Evolutionary conservation across 2,113 vertebrate genomes (phyloP).

Genomic region (Chloebia gouldiae): DNA sequence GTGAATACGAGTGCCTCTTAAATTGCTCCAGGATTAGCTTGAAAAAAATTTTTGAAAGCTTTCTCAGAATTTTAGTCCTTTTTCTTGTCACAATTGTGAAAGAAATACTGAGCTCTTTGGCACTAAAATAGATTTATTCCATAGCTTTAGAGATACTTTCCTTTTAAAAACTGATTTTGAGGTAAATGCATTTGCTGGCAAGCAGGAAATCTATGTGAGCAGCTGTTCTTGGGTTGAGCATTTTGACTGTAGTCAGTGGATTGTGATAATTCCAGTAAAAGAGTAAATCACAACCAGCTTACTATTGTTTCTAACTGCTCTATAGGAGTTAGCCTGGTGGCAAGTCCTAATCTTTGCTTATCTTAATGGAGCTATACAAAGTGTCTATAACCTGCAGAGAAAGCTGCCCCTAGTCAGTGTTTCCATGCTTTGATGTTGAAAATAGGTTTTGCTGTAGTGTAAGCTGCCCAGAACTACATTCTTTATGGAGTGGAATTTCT

Average conservation of each 20-base stretch:
- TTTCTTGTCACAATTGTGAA: not conserved
- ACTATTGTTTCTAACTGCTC: not conserved
- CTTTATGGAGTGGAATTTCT: not conserved
- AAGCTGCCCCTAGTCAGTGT: not conserved
- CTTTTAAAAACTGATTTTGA: not conserved
- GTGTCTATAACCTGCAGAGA: not conserved
- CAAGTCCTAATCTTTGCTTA: not conserved
- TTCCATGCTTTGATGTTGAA: not conserved
- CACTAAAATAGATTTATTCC: not conserved
- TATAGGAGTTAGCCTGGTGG: not conserved
- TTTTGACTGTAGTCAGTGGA: not conserved
- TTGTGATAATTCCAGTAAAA: not conserved
- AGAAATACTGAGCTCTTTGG: not conserved
- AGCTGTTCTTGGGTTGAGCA: not conserved
- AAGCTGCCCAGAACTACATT: not conserved
- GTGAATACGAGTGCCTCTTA: not conserved
- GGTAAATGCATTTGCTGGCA: not conserved
- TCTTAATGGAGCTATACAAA: not conserved
- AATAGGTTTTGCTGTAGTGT: not conserved
- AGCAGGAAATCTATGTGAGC: not conserved
- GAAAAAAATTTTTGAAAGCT: not conserved
- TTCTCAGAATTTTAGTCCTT: not conserved
- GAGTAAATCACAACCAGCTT: not conserved
- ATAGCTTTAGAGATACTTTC: not conserved
- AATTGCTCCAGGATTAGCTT: not conserved